These are phyloP conservation scores for Oligia strigilis DNA, from an alignment of 2,888 invertebrate genomes.

Conservation along the genomic window DNA sequence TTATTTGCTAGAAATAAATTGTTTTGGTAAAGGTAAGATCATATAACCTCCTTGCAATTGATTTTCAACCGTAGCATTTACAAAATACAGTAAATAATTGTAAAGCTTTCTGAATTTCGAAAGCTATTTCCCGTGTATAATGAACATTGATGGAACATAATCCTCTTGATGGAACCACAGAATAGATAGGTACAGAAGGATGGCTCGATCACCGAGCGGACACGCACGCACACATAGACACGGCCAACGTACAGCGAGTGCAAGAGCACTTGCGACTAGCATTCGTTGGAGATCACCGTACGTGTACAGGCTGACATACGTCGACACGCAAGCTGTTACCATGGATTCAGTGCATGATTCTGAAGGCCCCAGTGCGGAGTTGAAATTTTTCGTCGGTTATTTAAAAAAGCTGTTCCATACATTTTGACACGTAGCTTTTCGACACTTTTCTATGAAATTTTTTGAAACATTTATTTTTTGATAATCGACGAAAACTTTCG, in stretches of 20 bases:
- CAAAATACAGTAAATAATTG: conserved; percentile 23
- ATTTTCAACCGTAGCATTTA: conserved; percentile 21
- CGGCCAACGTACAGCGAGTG: background rate
- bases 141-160: conserved; percentile 38
- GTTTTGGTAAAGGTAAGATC: no score
- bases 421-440: no score
- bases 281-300: background rate
- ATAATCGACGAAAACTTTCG: no score
- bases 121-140: conserved; percentile 42
- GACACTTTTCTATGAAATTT: no score
- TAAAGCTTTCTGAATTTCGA: conserved; percentile 16
- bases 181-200: conserved; percentile 15
- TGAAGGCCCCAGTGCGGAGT: no score
- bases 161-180: conserved; percentile 27
- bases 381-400: no score
- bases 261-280: background rate
- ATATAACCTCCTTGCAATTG: conserved; percentile 3
- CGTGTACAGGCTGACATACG: no score
- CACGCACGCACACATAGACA: background rate
- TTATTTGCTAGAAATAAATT: no score
- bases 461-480: no score
- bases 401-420: no score
- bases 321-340: no score
- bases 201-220: background rate
- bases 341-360: no score